A percentile compares a stretch with the other conserved stretches of the same genome.
These are phyloP conservation scores for Miichthys miiuy DNA, from an alignment of 2,797 vertebrate species.

Conservation along the genomic window DNA sequence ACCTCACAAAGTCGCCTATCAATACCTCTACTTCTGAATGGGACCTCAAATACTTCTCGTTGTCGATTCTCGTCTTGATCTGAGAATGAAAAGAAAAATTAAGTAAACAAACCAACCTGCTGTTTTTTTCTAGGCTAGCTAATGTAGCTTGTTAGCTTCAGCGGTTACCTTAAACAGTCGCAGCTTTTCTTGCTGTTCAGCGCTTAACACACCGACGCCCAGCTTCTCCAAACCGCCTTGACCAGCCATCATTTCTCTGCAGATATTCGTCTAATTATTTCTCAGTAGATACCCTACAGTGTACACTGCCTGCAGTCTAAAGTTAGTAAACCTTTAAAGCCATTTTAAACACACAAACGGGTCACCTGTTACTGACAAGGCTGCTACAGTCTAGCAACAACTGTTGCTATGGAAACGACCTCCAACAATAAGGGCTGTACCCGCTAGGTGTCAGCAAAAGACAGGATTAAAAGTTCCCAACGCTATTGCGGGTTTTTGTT, in stretches of 20 bases:
- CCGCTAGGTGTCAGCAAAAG: conserved; percentile 47
- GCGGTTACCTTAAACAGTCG: conserved; percentile 82
- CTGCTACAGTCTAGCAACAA: not conserved
- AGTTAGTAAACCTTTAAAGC: not conserved
- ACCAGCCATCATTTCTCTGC: conserved; percentile 61
- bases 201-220: conserved; percentile 67
- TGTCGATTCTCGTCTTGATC: conserved; percentile 83
- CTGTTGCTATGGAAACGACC: conserved; percentile 69
- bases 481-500: not conserved
- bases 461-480: not conserved
- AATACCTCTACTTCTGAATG: conserved; percentile 84
- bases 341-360: not conserved
- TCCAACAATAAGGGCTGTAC: accelerated
- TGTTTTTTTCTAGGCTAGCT: not conserved
- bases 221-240: conserved; percentile 39
- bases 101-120: too few species aligned
- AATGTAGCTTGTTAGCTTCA: not conserved
- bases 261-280: not conserved
- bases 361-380: conserved; percentile 59
- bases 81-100: conserved; percentile 48
- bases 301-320: not conserved
- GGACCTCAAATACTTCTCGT: conserved; percentile 82
- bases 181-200: conserved; percentile 82
- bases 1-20: conserved; percentile 84
- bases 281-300: not conserved